phyloP scores from a whole-genome alignment of 2,113 vertebrate species.

The Tragelaphus strepsiceros region DNA sequence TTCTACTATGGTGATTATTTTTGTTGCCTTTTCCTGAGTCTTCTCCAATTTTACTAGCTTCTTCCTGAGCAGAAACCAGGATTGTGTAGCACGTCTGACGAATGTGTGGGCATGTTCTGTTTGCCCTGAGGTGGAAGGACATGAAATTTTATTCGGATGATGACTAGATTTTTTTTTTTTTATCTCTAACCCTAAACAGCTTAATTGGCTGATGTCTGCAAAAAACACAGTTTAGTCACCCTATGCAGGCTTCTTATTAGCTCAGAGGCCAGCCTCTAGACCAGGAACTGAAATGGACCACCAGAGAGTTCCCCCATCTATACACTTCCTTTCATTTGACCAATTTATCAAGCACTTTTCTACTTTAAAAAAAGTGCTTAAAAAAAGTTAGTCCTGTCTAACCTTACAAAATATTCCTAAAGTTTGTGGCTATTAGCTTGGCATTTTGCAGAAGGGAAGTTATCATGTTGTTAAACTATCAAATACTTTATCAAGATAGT shows the following conservation, averaged over 20 bases:
- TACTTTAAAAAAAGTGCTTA: not conserved
- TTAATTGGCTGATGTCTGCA: not conserved
- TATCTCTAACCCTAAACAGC: not conserved
- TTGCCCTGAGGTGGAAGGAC: not conserved
- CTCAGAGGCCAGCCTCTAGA: not conserved
- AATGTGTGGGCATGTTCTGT: not conserved
- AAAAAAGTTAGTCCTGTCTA: not conserved
- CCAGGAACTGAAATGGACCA: not conserved
- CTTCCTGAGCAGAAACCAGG: not conserved
- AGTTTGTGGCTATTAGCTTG: not conserved
- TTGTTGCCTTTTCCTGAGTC: not conserved
- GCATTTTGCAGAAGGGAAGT: not conserved
- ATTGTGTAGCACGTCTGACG: not conserved
- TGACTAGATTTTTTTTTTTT: not conserved
- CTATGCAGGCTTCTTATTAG: not conserved
- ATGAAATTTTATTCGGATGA: not conserved
- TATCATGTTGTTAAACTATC: not conserved
- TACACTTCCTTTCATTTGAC: not conserved
- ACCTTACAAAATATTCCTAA: not conserved
- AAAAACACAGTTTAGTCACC: not conserved
- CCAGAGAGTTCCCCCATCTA: not conserved
- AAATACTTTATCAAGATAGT: conserved; percentile 11
- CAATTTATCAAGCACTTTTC: conserved; percentile 29
- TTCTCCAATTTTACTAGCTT: not conserved
- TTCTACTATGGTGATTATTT: not conserved